A percentile compares a stretch with the other conserved stretches of the same genome.
Conservation (phyloP, 53 echinoderm and acorn worm species). For the Echinarachnius parma region DNA sequence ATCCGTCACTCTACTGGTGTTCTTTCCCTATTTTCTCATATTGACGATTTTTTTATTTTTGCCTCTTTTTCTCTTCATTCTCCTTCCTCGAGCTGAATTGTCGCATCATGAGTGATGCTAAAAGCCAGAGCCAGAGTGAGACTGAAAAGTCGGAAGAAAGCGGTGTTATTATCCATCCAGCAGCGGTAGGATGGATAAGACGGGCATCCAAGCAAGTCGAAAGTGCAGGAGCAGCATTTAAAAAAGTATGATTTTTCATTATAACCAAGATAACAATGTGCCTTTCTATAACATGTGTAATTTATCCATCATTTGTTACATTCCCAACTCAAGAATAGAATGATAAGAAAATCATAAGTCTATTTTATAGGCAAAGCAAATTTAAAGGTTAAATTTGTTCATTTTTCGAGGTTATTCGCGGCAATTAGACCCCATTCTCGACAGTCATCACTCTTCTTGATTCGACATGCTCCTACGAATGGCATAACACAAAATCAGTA, state of each 20-base stretch:
- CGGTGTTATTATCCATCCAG: neutral
- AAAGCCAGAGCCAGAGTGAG: neutral
- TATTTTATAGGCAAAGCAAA: too few relatives aligned
- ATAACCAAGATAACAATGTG: too few relatives aligned
- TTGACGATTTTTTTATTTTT: conserved; percentile 17
- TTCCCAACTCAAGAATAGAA: too few relatives aligned
- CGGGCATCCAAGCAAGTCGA: conserved; percentile 51
- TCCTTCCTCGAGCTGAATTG: conserved; percentile 6
- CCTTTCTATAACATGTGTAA: too few relatives aligned
- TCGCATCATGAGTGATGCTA: conserved; percentile 1
- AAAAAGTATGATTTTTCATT: conserved; percentile 27
- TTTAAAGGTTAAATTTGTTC: too few relatives aligned
- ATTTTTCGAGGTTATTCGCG: too few relatives aligned
- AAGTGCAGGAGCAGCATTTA: conserved; percentile 54
- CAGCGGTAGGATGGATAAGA: conserved; percentile 45
- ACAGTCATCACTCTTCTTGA: too few relatives aligned
- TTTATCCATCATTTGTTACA: too few relatives aligned
- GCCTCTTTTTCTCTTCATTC: conserved; percentile 3
- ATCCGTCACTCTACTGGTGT: neutral
- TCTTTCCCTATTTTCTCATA: conserved; percentile 13
- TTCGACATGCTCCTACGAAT: too few relatives aligned
- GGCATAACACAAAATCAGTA: too few relatives aligned
- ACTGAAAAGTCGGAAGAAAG: neutral
- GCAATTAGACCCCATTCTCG: too few relatives aligned
- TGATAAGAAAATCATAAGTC: too few relatives aligned